Evolutionary conservation across 2,113 vertebrate species (phyloP).

Genomic region (Heterocephalus glaber): DNA sequence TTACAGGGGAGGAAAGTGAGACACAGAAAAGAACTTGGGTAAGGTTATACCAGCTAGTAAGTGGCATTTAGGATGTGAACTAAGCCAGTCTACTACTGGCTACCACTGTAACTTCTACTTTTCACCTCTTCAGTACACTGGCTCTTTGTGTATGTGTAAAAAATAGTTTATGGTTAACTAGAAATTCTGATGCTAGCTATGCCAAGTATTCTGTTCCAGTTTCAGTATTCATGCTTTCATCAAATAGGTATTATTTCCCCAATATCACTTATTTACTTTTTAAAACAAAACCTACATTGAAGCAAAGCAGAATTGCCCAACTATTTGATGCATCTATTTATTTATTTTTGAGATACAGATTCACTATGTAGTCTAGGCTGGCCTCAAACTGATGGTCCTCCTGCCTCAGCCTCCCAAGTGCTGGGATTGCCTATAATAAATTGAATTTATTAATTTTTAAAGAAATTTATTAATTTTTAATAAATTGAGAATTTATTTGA

Average conservation of each 20-base stretch:
- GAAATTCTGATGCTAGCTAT: neutral
- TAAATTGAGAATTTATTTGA: neutral
- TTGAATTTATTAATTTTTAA: no score
- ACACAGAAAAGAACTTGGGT: neutral
- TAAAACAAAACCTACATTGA: slow-evolving; percentile 37
- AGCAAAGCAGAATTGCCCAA: slow-evolving; percentile 26
- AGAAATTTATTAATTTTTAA: no score
- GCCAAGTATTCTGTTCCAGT: slow-evolving; percentile 8
- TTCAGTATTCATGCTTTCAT: slow-evolving; percentile 36
- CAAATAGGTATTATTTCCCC: neutral
- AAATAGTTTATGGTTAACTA: neutral
- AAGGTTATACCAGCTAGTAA: neutral
- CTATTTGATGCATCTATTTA: slow-evolving; percentile 27
- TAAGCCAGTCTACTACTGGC: neutral
- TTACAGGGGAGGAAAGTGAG: neutral
- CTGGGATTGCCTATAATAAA: neutral
- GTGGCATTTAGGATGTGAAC: neutral
- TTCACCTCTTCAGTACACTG: neutral
- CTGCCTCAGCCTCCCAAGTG: neutral
- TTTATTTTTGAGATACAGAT: neutral
- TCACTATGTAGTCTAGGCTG: neutral
- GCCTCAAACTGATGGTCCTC: neutral
- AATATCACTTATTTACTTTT: neutral
- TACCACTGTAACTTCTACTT: neutral
- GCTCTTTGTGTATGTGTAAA: neutral